Evolutionary conservation across 2,797 vertebrate genomes (phyloP), one percentile per base, ranked within the genome.

Genomic region (Botia almorhae): DNA sequence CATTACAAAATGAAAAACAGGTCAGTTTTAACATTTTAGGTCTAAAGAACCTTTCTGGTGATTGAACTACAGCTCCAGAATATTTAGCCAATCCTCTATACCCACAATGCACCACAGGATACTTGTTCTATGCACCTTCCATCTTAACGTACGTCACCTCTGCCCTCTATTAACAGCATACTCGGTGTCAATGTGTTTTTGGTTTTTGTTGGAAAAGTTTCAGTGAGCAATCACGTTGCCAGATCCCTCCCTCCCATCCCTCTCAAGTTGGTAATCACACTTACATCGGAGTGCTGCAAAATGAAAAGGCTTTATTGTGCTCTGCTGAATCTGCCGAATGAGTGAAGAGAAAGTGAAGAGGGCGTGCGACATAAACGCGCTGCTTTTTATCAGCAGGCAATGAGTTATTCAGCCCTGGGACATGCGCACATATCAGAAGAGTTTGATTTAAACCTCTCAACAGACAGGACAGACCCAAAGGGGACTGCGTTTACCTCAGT

Each of bases 271-370:
- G 85, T 86, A 88, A 92, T 92, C 91, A 90, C 84, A 83, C 87
- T 87, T 87, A 85, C 85, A 86, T 81, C 82, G 74, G 87, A 86
- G 39, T 48, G 73, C 75, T 78, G 55, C 71, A 80, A 82, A 88
- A 90, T 92, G 90, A 93, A 93, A 92, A 90, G 90, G 84, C 83
- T 55, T 86, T 87, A 90, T 93, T 94, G 92, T 93, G 80, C 87
- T 90, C 84, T 14, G 53, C 70, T 92, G 86, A 93, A 91, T 89
- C 50, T 63, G 77, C 76, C 76, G 69, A 55, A 77, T 83, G 60
- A 80, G 64, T 87, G 81, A 87, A 81, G 73, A 85, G 83, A 65
- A 46, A 53, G 65, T 46, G 43, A 82, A 65, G 21, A 63, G 76
- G 64, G 77, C 17, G 58, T 65, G 56, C 69, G 39, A 58, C 79